Base-by-base conservation (phyloP, 2,113 vertebrate species). In the Euleptes europaea region DNA sequence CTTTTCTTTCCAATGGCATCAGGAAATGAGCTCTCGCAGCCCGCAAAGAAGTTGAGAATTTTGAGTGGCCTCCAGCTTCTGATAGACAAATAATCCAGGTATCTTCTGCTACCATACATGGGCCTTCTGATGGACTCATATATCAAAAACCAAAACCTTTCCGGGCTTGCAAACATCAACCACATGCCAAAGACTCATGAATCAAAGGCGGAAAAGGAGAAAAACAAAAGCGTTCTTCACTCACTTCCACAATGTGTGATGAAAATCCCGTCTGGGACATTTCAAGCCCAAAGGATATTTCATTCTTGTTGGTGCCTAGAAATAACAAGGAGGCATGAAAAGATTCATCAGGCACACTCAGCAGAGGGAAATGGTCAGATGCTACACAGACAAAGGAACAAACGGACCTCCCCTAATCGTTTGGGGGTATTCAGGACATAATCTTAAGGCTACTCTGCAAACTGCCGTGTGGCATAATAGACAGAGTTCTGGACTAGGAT, bases 211-310 rank as follows among this genome's bases (percentile, higher is more conserved):
- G 35, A 42, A 23, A 57, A 33, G 28, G 72, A 51, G 5, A 1
- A 0, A 51, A 78, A 66, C 66, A 15, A 21, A 9, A 35, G 0
- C 0, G 76, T 87, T 90, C 42, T 6, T 1, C 51, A 80, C 97
- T 97, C 94, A 99, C 99, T 96, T 97, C 98, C 35, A 99, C 98
- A 54, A 99, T 93, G 3, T 99, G 98, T 0, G 98, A 98, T 74
- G 99, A 99, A 91, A 99, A 99, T n/a, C 99, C 99, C 0, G 98
- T 98, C 94, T 99, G 98, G 8, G 98, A 99, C 99, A 99, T 99
- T 92, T 99, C 98, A 83, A 99, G 93, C 3, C 97, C 97, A 10
- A 99, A 99, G 28, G 97, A 97, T 35, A 97, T 98, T 83, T 98
- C 98, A 0, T 98, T 98, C 93, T 97, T 98, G 92, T 96, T 98